Percentiles rank a stretch among this genome's conserved stretches.
These are phyloP conservation scores for Anagyrus pseudococci DNA, from an alignment of 2,888 invertebrate genomes.

Conservation along the genomic window DNA sequence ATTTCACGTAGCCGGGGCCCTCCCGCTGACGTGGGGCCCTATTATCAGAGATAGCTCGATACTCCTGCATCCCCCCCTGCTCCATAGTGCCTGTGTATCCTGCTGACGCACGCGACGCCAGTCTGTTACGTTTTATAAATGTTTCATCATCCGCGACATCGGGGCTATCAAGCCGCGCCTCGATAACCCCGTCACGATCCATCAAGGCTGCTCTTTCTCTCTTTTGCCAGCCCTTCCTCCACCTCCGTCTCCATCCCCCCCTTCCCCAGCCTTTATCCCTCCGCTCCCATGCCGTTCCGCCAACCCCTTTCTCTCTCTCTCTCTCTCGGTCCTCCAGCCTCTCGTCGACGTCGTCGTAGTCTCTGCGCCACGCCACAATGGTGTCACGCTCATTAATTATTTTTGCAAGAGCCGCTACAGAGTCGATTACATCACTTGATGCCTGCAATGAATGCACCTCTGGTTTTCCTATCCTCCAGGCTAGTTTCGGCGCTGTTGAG, in stretches of 20 bases:
- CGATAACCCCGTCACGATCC: conserved; percentile 44
- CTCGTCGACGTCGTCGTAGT: background rate
- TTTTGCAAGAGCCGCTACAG: conserved; percentile 29
- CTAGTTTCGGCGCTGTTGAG: background rate
- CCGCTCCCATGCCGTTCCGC: background rate
- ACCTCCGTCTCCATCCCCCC: background rate
- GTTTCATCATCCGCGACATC: conserved; percentile 45
- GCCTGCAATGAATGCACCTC: conserved; percentile 5
- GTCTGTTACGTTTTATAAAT: conserved; percentile 39
- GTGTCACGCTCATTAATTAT: conserved; percentile 38
- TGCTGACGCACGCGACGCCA: conserved; percentile 18
- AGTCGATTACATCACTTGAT: too few species aligned
- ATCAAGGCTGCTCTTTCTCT: conserved; percentile 35
- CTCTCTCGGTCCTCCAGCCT: conserved; percentile 10
- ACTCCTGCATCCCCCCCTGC: background rate
- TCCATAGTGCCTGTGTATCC: background rate
- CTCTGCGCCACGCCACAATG: conserved; percentile 16
- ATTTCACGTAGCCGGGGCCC: conserved; percentile 1
- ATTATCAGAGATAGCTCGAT: conserved; percentile 18
- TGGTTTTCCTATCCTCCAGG: background rate
- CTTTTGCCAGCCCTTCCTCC: background rate
- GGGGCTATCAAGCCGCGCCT: conserved; percentile 32
- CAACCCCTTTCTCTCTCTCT: conserved; percentile 15
- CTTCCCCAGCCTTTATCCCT: background rate
- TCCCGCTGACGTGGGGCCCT: background rate